Evolutionary conservation across 64 coral and sea anemone species (phyloP), one percentile per base, ranked within the genome.

Genomic region (Trachythela sp.): DNA sequence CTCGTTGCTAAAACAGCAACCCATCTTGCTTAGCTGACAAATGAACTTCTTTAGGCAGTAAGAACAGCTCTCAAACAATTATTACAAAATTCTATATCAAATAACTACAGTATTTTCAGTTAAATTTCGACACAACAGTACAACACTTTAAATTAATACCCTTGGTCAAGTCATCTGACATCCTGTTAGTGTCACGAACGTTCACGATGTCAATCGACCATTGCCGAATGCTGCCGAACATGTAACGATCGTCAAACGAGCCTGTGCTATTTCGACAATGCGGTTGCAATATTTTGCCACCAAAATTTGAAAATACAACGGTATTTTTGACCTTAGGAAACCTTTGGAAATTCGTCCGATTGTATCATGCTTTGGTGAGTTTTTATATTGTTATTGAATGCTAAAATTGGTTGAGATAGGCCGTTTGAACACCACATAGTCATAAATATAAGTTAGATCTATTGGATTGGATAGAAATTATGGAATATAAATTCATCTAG

Each of bases 291-390:
- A 59, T 64, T 64, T 64, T 64, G 20, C 13, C 20, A 20, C 20
- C 24, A 64, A 64, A 64, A 64, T 64, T 64, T 64, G 56, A 64
- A 64, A 64, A 64, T n/a, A n/a, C 56, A 64, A 64, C 56, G 56
- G 56, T 22, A 64, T 18, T 64, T 64, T 64, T 64, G 4, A 27
- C 20, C 56, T 20, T 64, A 1, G 49, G 49, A 52, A 52, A n/a
- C n/a, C 5, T 22, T 22, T 27, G 56, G 26, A 64, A 27, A 64
- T 64, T 27, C 8, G 20, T 64, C 1, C 20, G 20, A n/a, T 20
- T 64, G 13, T 64, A 64, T 64, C 56, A 64, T 64, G 56, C 56
- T 24, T 64, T 64, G 26, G 56, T 64, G 4, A 64, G 56, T 64
- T 64, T 64, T 64, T 64, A 64, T 64, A 45, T 45, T 45, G 42